Base-by-base conservation (phyloP, 2,888 invertebrate species). In the Melangyna quadrimaculata region DNA sequence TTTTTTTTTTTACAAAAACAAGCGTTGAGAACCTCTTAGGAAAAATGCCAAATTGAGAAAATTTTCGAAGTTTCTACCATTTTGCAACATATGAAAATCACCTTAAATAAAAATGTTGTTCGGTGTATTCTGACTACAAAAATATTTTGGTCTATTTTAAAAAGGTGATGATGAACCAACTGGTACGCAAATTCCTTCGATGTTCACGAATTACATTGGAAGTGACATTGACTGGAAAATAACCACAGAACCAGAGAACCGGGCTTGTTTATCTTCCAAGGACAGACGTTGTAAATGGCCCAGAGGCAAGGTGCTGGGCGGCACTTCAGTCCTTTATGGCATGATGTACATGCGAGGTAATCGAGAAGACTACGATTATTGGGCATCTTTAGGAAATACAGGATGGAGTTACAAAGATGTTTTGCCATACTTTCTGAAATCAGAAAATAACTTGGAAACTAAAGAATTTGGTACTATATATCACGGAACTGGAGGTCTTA, bases 261-360 rank as follows among this genome's bases (percentile, higher is more conserved):
- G 93, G 14, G 96, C 97, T 0, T 97, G 97, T 88, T 93, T 97
- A 24, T 95, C 94, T 1, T 95, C 96, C 89, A 94, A 93, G 87
- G 90, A 89, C 55, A 89, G 90, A 74, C 94, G 95, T 88, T 97
- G 97, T 90, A 95, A 95, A 90, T 97, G 97, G 97, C 97, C 97
- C 0, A 93, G 97, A 89, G 97, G 97, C 89, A 97, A 97, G 93
- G 97, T 97, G 0, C 92, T 98, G 10, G 98, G 98, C 7, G 98
- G 98, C 0, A 98, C 97, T 0, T 98, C 98, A n/a, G 97, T 97
- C 0, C 94, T 98, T 93, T 98, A 98, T 92, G 98, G 98, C 27
- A 98, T 98, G 98, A 98, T 97, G 95, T 98, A 98, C 92, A 97
- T 98, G 88, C 94, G 98, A 32, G 98, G 98, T 0, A 95, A 97